A percentile compares a stretch with the other conserved stretches of the same genome.
These are phyloP conservation scores for Orthonevra nobilis DNA, from an alignment of 2,888 invertebrate genomes.

Conservation along the genomic window DNA sequence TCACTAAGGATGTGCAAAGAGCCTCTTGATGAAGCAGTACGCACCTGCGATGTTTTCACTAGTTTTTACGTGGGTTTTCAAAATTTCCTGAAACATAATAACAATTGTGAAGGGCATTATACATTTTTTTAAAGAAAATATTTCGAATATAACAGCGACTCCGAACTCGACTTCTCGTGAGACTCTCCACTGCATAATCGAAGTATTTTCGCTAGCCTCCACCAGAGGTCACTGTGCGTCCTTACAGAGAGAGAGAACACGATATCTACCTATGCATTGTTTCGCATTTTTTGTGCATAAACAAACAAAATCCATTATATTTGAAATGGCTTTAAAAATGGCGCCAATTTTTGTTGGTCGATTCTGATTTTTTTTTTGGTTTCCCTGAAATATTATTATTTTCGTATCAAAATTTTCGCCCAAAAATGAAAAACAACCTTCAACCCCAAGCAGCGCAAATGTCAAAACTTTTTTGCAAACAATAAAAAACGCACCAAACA, in stretches of 20 bases:
- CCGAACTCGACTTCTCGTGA: not conserved
- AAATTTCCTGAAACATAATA: no score
- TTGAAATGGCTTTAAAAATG: constrained; percentile 20
- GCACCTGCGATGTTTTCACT: no score
- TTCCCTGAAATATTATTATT: no score
- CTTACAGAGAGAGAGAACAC: not conserved
- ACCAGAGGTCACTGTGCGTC: not conserved
- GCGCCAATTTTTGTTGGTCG: constrained; percentile 36
- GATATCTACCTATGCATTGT: not conserved
- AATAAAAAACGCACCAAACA: constrained; percentile 28
- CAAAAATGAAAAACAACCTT: no score
- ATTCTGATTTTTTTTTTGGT: no score
- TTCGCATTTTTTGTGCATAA: constrained; percentile 1
- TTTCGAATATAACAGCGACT: not conserved
- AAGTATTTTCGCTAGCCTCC: not conserved
- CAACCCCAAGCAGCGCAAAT: not conserved
- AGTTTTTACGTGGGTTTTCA: no score
- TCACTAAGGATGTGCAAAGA: no score
- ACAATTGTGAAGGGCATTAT: no score
- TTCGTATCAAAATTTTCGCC: no score
- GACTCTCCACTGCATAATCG: not conserved
- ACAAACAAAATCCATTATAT: constrained; percentile 8
- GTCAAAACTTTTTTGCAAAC: not conserved
- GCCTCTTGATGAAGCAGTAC: no score
- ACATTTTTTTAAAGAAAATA: no score